Percentiles rank a stretch among this genome's conserved stretches.
phyloP scores from a whole-genome alignment of 1,140 invertebrate genomes.

The Neodiprion pinetum region DNA sequence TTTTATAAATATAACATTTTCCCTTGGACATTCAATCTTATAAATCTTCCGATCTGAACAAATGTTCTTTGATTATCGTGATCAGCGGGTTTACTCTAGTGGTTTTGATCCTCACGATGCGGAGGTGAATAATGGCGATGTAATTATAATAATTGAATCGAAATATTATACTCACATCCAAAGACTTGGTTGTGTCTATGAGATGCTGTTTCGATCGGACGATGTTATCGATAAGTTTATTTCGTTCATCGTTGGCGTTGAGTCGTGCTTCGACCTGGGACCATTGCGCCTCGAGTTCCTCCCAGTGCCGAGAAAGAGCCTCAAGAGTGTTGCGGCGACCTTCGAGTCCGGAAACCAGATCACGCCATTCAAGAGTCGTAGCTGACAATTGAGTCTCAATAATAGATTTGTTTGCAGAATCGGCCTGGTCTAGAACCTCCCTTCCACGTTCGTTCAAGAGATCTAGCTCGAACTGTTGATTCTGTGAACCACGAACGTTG shows the following conservation, averaged over 20 bases:
- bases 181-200: constrained; percentile 70
- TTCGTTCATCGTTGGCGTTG: constrained; percentile 71
- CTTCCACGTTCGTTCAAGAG: constrained; percentile 71
- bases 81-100: too few species aligned
- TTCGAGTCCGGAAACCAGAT: constrained; percentile 74
- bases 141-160: too few species aligned
- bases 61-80: too few species aligned
- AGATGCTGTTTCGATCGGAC: constrained; percentile 77
- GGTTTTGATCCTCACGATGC: too few species aligned
- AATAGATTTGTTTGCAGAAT: constrained; percentile 66
- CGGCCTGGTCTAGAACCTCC: constrained; percentile 70
- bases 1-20: too few species aligned
- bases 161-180: constrained; percentile 68
- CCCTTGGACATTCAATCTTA: too few species aligned
- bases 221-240: constrained; percentile 75
- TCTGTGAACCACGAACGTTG: constrained; percentile 53
- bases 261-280: constrained; percentile 70
- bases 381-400: constrained; percentile 69
- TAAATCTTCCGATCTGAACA: too few species aligned
- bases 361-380: constrained; percentile 78
- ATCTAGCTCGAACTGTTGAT: constrained; percentile 69
- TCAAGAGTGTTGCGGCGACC: constrained; percentile 68
- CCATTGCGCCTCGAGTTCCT: constrained; percentile 76
- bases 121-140: too few species aligned
- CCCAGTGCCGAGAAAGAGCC: constrained; percentile 77